Percentiles rank a stretch among this genome's conserved stretches.
These are phyloP conservation scores for Melinaea menophilus DNA, from an alignment of 2,888 invertebrate species.

Conservation along the genomic window DNA sequence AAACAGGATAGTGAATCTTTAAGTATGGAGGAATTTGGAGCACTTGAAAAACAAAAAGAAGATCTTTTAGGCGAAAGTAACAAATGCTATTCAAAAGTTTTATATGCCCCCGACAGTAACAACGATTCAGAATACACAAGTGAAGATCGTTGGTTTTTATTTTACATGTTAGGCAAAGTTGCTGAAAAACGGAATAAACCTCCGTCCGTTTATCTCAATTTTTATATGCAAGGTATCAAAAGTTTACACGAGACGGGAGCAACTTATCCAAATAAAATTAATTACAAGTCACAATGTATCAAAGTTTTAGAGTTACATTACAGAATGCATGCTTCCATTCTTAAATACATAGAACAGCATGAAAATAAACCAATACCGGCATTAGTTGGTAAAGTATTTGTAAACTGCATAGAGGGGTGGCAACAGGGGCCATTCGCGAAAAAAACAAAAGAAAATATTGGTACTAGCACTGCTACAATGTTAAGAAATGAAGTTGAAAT, in stretches of 20 bases:
- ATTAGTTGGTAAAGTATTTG: slow-evolving; percentile 79
- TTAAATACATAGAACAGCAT: slow-evolving; percentile 89
- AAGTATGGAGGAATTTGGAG: slow-evolving; percentile 85
- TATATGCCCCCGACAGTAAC: slow-evolving; percentile 77
- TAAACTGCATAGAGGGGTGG: slow-evolving; percentile 75
- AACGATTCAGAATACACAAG: slow-evolving; percentile 77
- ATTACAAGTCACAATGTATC: slow-evolving; percentile 88
- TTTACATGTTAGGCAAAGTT: slow-evolving; percentile 97
- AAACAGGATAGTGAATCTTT: slow-evolving; percentile 88
- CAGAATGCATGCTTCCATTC: slow-evolving; percentile 91
- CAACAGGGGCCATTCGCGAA: slow-evolving; percentile 63
- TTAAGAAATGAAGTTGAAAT: slow-evolving; percentile 40
- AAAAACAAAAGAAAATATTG: slow-evolving; percentile 54
- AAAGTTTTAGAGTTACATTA: slow-evolving; percentile 93
- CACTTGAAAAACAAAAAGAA: slow-evolving; percentile 86
- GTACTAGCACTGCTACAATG: not conserved
- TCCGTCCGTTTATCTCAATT: slow-evolving; percentile 85
- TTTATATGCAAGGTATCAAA: slow-evolving; percentile 88
- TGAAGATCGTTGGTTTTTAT: slow-evolving; percentile 94
- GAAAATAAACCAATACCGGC: slow-evolving; percentile 82
- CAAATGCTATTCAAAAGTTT: slow-evolving; percentile 86
- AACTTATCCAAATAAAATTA: slow-evolving; percentile 90
- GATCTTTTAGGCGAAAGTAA: slow-evolving; percentile 87
- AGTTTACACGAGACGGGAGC: slow-evolving; percentile 88
- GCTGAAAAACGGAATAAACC: slow-evolving; percentile 90